Base-by-base conservation (phyloP, 2,888 invertebrate species). In the Tiliacea citrago region DNA sequence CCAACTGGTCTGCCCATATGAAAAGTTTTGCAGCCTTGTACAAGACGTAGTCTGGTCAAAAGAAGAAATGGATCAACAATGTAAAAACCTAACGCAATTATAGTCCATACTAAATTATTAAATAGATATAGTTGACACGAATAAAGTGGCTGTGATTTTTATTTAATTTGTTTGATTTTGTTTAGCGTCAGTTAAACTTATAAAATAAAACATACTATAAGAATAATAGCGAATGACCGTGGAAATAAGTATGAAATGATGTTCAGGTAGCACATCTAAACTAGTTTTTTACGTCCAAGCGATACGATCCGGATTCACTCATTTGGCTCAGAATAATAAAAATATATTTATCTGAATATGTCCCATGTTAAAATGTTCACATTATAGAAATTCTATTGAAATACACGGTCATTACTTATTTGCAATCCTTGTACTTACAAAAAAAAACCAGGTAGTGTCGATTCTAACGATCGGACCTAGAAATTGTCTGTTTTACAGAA, bases 1-100 rank as follows among this genome's bases (percentile, higher is more conserved):
- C 8, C 85, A 87, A 2, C 73, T 88, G 7, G 88, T 96, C 13
- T 97, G 97, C 86, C 96, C 97, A 63, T 94, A 97, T 72, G 93
- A 96, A 18, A 93, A 92, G 57, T 97, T 97, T 84, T 85, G 94
- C 13, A 82, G 85, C 12, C 90, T 97, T 21, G 94, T 94, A 13
- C 88, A 92, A 81, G 92, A 94, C 45, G 79, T 91, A 39, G 68
- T 91, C 9, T 89, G 90, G 86, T 85, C 93, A 0, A 82, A 88
- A 47, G 88, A 90, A 53, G 93, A 94, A 55, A 93, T 90, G 77
- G 78, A 81, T 71, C 45, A 86, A 71, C 79, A 88, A 78, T 94
- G 93, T 69, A 80, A 87, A 18, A 83, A 75, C 47, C 24, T 79
- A 67, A 73, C 63, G 12, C 73, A 86, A 70, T 77, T 68, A 80